Evolutionary conservation across 2,888 invertebrate genomes (phyloP), one percentile per base, ranked within the genome.

Genomic region (Drosophila nigritarsus): DNA sequence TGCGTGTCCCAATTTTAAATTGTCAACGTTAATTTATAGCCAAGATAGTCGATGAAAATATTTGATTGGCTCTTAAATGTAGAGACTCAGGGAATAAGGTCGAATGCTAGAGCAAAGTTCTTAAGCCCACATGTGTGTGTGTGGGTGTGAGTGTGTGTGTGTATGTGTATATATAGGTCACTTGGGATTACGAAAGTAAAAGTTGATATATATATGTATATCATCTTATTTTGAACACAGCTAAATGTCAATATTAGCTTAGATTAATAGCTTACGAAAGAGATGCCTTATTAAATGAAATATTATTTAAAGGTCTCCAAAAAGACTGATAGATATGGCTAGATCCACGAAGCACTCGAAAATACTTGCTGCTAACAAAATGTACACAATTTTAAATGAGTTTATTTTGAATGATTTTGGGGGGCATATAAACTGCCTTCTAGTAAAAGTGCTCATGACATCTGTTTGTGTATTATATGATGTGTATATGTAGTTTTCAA

Each of bases 11-110:
- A 84, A 87, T 82, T 84, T 72, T 55, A 56, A 70, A 65, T 65
- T 87, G 85, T 82, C 87, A 76, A 76, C 88, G 65, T 60, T 67
- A 84, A 84, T 87, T 84, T 84, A 84, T 85, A 67, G 75, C 85
- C 75, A 62, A 73, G 78, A 81, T 24, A 66, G 69, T 76, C 71
- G 83, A 69, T 76, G 70, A 65, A 82, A 79, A 82, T 82, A 87
- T 84, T 84, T 87, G 79, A 84, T 87, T 84, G 78, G 77, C 80
- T 73, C 77, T 84, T 73, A 68, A 78, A 40, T 29, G 30, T 36
- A 36, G 38, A 29, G 20, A n/a, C 45, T 15, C 15, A 1, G 32
- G 30, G 24, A 71, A 54, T 51, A 61, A 53, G 66, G 73, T 58
- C 59, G 66, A 18, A 36, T 20, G 49, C 56, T n/a, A 42, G 55